phyloP scores from a whole-genome alignment of 2,888 invertebrate genomes.

The Plagodis pulveraria region DNA sequence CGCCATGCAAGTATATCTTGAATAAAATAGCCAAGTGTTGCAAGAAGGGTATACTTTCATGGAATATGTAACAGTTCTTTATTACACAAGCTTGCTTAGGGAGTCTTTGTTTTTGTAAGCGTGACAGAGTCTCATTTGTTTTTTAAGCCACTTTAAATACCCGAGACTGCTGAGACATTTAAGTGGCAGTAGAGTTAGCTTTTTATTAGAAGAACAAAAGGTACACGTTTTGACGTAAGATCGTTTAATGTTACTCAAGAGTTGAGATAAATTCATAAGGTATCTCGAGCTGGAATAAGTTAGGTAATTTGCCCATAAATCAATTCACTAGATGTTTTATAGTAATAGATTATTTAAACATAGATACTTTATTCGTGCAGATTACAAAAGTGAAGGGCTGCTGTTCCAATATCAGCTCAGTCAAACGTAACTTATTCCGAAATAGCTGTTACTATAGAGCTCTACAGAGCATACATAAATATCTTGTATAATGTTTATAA shows the following conservation, averaged over 20 bases:
- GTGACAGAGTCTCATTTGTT: slow-evolving; percentile 26
- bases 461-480: slow-evolving; percentile 6
- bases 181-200: not conserved
- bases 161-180: slow-evolving; percentile 15
- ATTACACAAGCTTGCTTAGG: slow-evolving; percentile 16
- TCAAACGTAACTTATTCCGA: slow-evolving; percentile 5
- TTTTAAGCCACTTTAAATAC: slow-evolving; percentile 23
- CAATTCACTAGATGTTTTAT: too few species aligned
- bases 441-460: not conserved
- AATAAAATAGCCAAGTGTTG: slow-evolving; percentile 2
- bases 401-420: not conserved
- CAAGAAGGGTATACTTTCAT: too few species aligned
- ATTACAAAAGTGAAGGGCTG: slow-evolving; percentile 24
- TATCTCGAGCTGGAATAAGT: not conserved
- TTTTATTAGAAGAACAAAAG: not conserved
- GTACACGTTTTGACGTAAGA: too few species aligned
- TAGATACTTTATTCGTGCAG: slow-evolving; percentile 15
- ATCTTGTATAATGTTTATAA: not conserved
- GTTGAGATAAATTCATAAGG: too few species aligned
- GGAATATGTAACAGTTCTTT: slow-evolving; percentile 4
- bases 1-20: not conserved
- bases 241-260: too few species aligned
- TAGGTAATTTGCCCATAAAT: slow-evolving; percentile 8
- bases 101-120: slow-evolving; percentile 24
- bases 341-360: not conserved